phyloP scores from a whole-genome alignment of 2,797 vertebrate genomes.

The Petrocephalus sullivani region DNA sequence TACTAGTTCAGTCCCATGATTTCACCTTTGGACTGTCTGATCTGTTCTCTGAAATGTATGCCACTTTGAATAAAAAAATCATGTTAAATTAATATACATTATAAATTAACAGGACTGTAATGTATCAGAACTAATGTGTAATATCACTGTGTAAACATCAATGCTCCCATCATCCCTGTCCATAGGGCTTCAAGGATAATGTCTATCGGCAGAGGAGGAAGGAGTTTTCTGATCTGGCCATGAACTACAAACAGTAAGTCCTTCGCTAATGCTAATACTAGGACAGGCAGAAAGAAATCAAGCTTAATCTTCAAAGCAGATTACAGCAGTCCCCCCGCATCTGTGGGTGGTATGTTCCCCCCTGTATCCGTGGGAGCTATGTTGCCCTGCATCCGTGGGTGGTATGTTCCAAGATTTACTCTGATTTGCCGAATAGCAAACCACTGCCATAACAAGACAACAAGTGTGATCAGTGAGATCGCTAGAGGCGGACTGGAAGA shows the following conservation, averaged over 20 bases:
- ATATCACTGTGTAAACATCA: not conserved
- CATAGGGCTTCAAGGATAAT: constrained; percentile 93
- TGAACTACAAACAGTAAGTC: constrained; percentile 86
- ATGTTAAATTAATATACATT: not conserved
- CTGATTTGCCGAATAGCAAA: not conserved
- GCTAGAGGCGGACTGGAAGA: not conserved
- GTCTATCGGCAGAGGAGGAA: constrained; percentile 87
- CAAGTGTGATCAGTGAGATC: not conserved
- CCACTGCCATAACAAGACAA: not conserved
- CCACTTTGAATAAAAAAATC: not conserved
- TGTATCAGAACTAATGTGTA: not conserved
- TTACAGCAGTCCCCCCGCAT: not conserved
- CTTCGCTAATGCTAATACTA: not conserved
- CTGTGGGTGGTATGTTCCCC: no score
- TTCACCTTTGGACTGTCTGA: not conserved
- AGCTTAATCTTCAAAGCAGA: not conserved
- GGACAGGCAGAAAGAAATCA: not conserved
- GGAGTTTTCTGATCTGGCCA: constrained; percentile 89
- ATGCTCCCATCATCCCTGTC: not conserved
- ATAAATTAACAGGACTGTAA: not conserved
- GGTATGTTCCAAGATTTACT: not conserved
- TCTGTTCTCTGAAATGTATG: not conserved
- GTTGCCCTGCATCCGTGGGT: not conserved
- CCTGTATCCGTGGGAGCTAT: no score
- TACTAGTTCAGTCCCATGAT: not conserved